Base-by-base conservation (phyloP, 2,888 invertebrate genomes). In the Scrobipalpa atriplicella region DNA sequence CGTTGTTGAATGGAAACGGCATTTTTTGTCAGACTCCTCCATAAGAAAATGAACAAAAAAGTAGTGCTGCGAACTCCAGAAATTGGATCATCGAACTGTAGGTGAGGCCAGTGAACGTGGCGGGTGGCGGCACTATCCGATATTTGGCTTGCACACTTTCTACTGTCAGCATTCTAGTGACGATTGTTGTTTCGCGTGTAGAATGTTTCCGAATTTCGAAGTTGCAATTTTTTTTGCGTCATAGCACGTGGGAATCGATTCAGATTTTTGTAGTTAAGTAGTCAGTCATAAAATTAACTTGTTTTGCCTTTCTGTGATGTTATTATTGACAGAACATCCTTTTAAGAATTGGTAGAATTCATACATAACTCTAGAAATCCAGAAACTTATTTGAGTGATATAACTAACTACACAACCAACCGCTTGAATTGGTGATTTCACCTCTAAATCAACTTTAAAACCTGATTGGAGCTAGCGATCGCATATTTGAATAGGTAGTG, bases 41-140 rank as follows among this genome's bases (percentile, higher is more conserved):
- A 75, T 82, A 83, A 86, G 75, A 85, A 87, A 83, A 81, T 77
- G 74, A 79, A 83, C 82, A 88, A 90, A 89, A 78, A 88, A 83
- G 78, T 77, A 74, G 68, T 75, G 78, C 77, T 75, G 80, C 81
- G 82, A 84, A 84, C 86, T 86, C 79, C 75, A 80, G 81, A 87
- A 90, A 87, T 84, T 90, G 77, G 89, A 89, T 85, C 89, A 86
- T 88, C 88, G 89, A 89, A 90, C 90, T 82, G 82, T 86, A 80
- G 75, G 77, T 77, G 84, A 83, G 87, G 81, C 86, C 84, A 86
- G 78, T 80, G 82, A 87, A 85, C 82, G 84, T 77, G 75, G 77
- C 76, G 75, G 75, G 72, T 76, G 74, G 74, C 72, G 75, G 71
- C 71, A 62, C 36, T 56, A 63, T 64, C 18, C 62, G 56, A 72